These are phyloP conservation scores for Carposina sasakii DNA, from an alignment of 1,140 invertebrate species.

Conservation along the genomic window DNA sequence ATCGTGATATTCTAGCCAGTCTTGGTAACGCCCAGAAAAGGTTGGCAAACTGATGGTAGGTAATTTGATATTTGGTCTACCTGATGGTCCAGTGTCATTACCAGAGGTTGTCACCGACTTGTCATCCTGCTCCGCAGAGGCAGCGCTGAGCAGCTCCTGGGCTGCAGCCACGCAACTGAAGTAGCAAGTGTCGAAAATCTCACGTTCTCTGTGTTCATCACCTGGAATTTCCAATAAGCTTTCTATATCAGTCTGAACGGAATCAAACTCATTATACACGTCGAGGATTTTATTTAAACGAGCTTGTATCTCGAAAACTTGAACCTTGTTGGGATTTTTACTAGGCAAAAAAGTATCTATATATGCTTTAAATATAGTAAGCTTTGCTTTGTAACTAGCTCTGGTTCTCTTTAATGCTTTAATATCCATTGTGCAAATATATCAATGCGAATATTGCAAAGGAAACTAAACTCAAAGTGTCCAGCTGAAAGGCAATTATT, in stretches of 20 bases:
- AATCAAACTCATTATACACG: slow-evolving; percentile 4
- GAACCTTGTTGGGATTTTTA: neutral
- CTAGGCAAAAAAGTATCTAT: neutral
- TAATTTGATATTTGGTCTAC: slow-evolving; percentile 11
- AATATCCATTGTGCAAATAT: slow-evolving; percentile 1
- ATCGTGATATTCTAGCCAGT: slow-evolving; percentile 17
- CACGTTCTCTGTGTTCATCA: slow-evolving; percentile 3
- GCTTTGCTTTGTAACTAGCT: neutral
- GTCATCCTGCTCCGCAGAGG: slow-evolving; percentile 1
- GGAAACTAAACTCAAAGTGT: no score
- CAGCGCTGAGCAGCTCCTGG: neutral
- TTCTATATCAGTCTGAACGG: slow-evolving; percentile 3
- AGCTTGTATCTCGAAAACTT: neutral
- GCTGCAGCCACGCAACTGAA: slow-evolving; percentile 3
- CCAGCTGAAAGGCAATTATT: no score
- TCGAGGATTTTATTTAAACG: neutral
- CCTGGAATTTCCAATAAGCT: slow-evolving; percentile 5
- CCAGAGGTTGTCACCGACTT: slow-evolving; percentile 4
- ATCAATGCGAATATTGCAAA: no score
- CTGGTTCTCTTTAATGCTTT: neutral
- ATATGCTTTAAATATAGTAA: neutral
- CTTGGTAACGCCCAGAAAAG: neutral
- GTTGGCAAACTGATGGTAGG: slow-evolving; percentile 13
- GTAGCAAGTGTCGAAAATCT: slow-evolving; percentile 8
- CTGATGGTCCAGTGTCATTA: neutral